Conservation (phyloP, 2,797 vertebrate genomes). For the Phataginus tetradactyla region DNA sequence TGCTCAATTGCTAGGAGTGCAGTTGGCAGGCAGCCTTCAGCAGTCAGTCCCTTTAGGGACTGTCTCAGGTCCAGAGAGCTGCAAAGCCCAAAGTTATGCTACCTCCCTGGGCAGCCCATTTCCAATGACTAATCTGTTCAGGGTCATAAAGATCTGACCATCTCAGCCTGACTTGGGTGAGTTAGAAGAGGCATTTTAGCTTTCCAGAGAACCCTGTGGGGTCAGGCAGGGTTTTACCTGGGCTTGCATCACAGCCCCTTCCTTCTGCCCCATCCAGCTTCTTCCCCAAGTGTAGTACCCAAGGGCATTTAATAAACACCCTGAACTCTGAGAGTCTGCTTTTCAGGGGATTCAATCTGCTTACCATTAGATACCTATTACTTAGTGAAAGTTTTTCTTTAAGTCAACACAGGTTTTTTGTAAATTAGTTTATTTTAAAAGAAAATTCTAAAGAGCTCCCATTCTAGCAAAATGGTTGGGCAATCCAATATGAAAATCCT, state of each 20-base stretch:
- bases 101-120: background rate
- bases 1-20: background rate
- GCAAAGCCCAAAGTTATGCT: background rate
- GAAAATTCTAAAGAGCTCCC: background rate
- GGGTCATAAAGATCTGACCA: background rate
- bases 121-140: background rate
- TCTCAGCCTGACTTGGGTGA: background rate
- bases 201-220: background rate
- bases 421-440: constrained; percentile 4
- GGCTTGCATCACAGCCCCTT: background rate
- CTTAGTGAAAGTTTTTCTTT: background rate
- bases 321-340: background rate
- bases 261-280: background rate
- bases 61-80: background rate
- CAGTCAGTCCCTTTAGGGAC: background rate
- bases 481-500: background rate
- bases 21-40: background rate
- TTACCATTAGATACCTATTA: background rate
- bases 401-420: background rate
- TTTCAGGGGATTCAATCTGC: background rate
- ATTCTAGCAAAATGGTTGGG: background rate
- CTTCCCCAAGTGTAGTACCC: background rate
- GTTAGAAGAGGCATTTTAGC: background rate
- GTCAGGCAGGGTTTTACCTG: background rate
- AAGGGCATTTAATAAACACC: background rate